phyloP scores from a whole-genome alignment of 2,888 invertebrate species.

The Argynnis bischoffii region DNA sequence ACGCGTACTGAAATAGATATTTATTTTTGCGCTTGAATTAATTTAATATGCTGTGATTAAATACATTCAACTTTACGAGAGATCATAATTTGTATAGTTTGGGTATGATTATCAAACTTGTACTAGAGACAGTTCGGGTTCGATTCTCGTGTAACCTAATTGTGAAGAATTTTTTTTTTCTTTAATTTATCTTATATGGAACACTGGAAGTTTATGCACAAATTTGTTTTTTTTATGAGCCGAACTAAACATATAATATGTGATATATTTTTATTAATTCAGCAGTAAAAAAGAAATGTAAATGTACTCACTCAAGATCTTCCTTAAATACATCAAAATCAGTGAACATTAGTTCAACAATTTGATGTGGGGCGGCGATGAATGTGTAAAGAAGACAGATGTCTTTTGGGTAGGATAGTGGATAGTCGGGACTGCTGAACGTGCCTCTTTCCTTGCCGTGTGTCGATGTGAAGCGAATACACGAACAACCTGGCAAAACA shows the following conservation, averaged over 20 bases:
- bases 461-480: constrained; percentile 90
- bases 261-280: background rate
- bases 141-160: too few species aligned
- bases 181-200: too few species aligned
- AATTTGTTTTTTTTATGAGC: background rate
- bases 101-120: too few species aligned
- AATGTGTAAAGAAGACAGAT: constrained; percentile 94
- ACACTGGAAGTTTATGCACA: too few species aligned
- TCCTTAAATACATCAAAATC: constrained; percentile 90
- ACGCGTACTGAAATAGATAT: background rate
- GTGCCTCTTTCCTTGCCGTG: constrained; percentile 90
- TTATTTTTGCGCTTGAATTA: constrained; percentile 3
- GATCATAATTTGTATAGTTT: background rate
- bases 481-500: constrained; percentile 89
- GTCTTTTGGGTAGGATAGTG: constrained; percentile 88
- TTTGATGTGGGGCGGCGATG: constrained; percentile 89
- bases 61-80: background rate
- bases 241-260: background rate
- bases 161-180: too few species aligned
- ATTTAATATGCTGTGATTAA: background rate
- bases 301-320: constrained; percentile 85
- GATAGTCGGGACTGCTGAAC: constrained; percentile 93
- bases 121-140: too few species aligned
- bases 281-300: constrained; percentile 23
- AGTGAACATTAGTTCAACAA: constrained; percentile 91